Conservation (phyloP, 1,140 invertebrate species). For the Rhopalosiphum padi region DNA sequence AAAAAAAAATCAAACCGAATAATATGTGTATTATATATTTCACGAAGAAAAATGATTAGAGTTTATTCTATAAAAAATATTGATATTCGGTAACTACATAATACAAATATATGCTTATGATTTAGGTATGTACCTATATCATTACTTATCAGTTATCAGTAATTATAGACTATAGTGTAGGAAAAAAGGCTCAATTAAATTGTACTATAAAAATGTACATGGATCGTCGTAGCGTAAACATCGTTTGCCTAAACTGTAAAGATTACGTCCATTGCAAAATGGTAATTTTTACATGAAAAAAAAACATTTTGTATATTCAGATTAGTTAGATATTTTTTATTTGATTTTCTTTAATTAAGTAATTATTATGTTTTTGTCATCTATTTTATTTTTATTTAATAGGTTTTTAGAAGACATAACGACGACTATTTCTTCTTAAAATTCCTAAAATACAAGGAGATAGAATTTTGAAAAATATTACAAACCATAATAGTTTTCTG, state of each 20-base stretch:
- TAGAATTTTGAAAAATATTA: too few species aligned
- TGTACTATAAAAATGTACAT: background rate
- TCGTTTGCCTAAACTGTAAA: background rate
- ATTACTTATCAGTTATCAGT: slow-evolving; percentile 1
- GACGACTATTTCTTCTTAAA: too few species aligned
- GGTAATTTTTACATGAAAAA: background rate
- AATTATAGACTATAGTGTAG: background rate
- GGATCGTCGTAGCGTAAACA: background rate
- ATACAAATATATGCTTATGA: background rate
- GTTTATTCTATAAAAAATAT: background rate
- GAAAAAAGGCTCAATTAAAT: background rate
- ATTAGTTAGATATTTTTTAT: background rate
- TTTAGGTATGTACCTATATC: background rate
- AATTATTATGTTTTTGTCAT: background rate
- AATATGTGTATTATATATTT: background rate
- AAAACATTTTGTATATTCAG: background rate
- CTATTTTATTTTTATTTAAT: too few species aligned
- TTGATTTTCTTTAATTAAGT: background rate
- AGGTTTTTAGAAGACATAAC: too few species aligned
- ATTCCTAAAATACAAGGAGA: too few species aligned
- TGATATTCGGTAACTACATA: background rate
- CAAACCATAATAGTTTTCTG: too few species aligned
- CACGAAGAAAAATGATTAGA: background rate
- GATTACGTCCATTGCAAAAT: background rate
- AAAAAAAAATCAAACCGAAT: background rate